These are phyloP conservation scores for Lontra canadensis DNA, from an alignment of 2,113 vertebrate species.

Conservation along the genomic window DNA sequence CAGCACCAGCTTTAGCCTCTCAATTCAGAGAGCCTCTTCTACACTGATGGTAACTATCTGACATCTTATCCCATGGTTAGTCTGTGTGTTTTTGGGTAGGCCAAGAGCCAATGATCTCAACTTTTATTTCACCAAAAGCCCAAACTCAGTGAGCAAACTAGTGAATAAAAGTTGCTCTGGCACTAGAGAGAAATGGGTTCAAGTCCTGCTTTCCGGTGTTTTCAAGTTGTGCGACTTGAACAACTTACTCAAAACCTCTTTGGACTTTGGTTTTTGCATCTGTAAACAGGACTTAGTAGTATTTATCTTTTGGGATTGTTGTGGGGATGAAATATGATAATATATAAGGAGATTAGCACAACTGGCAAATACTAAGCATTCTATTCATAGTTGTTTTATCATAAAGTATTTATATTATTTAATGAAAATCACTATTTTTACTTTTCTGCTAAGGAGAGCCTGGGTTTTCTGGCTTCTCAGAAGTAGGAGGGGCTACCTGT, in stretches of 20 bases:
- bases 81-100: neutral
- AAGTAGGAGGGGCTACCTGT: neutral
- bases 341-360: neutral
- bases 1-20: neutral
- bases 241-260: neutral
- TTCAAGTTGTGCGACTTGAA: neutral
- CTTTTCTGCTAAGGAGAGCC: conserved; percentile 6
- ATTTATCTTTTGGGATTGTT: conserved; percentile 12
- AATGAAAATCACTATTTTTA: conserved; percentile 36
- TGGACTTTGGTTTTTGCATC: conserved; percentile 27
- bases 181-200: neutral
- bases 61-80: neutral
- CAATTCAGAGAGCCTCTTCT: neutral
- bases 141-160: conserved; percentile 3
- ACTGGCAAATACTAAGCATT: conserved; percentile 24
- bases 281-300: neutral
- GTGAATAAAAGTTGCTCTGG: neutral
- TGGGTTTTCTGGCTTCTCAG: neutral
- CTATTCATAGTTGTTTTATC: neutral
- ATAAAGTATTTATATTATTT: neutral
- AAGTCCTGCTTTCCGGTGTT: neutral
- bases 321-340: neutral
- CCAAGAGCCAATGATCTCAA: neutral
- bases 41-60: neutral
- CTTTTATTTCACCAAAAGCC: neutral